A percentile compares a stretch with the other conserved stretches of the same genome.
Evolutionary conservation across 2,888 invertebrate genomes (phyloP).

Genomic region (Leucoptera coffeella): DNA sequence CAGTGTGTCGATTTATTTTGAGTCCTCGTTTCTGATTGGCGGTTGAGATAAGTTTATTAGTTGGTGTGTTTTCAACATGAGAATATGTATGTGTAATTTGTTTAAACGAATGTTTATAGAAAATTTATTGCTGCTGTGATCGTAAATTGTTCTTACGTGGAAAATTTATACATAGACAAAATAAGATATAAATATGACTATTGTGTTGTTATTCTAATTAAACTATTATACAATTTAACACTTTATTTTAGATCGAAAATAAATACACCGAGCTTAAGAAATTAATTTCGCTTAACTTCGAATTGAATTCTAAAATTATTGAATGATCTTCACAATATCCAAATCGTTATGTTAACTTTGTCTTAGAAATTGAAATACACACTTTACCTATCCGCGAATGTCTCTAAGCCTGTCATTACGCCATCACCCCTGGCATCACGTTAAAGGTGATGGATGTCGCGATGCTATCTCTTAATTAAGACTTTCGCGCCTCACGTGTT

Average conservation of each 20-base stretch:
- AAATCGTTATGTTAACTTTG: no score
- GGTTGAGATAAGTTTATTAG: conserved; percentile 46
- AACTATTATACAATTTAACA: no score
- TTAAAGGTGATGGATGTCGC: conserved; percentile 30
- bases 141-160: conserved; percentile 1
- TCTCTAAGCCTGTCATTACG: conserved; percentile 2
- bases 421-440: conserved; percentile 21
- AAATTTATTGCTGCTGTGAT: neutral
- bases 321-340: no score
- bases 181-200: no score
- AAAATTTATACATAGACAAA: no score
- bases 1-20: conserved; percentile 51
- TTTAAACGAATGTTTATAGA: neutral
- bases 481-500: conserved; percentile 44
- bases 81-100: neutral
- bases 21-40: conserved; percentile 51
- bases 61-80: conserved; percentile 25
- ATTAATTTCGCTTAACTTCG: no score
- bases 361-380: no score
- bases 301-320: no score
- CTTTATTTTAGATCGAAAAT: no score
- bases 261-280: no score
- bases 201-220: no score
- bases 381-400: no score
- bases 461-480: conserved; percentile 50